Evolutionary conservation across 2,888 invertebrate species (phyloP), one percentile per base, ranked within the genome.

Genomic region (Caenorhabditis sulstoni): DNA sequence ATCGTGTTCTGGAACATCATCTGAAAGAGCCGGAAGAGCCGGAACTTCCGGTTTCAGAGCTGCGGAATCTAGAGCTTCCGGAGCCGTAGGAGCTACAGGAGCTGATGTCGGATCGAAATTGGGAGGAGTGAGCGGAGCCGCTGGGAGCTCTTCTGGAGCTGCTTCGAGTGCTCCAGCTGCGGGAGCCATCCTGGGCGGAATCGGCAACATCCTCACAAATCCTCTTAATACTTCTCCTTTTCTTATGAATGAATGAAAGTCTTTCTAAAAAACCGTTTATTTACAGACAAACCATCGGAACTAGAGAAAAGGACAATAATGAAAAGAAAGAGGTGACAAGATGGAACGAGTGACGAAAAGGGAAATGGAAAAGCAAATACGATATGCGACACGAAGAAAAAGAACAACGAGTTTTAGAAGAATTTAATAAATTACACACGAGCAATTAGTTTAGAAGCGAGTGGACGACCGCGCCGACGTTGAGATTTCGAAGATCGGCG

Each of bases 401-500:
- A 20, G 3, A 47, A 14, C 18, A 29, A 29, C 20, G 47, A 16
- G 20, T 8, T 47, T 5, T 3, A 22, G 22, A n/a, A 53, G 12
- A 9, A 52, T 14, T 52, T 14, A 9, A 52, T 23, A 7, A 23
- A 18, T 5, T 20, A 35, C 14, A 14, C 29, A 8, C 11, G 55
- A 39, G 55, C 5, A 52, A 53, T 81, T 78, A 90, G 71, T 96
- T 97, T 94, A 99, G 96, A 71, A 99, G 93, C 67, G 97, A 95
- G 90, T 95, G 94, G 5, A 98, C 98, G 47, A 99, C 97, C 65
- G 97, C 96, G 90, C 95, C 95, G 11, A 95, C 96, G 91, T 99
- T 98, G 85, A 99, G 93, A 74, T 95, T 96, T 91, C 97, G 96
- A 88, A 99, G 93, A 92, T 99, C 99, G 0, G 96, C 95, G 91